Conservation (phyloP, 2,113 vertebrate genomes). For the Tragelaphus scriptus region DNA sequence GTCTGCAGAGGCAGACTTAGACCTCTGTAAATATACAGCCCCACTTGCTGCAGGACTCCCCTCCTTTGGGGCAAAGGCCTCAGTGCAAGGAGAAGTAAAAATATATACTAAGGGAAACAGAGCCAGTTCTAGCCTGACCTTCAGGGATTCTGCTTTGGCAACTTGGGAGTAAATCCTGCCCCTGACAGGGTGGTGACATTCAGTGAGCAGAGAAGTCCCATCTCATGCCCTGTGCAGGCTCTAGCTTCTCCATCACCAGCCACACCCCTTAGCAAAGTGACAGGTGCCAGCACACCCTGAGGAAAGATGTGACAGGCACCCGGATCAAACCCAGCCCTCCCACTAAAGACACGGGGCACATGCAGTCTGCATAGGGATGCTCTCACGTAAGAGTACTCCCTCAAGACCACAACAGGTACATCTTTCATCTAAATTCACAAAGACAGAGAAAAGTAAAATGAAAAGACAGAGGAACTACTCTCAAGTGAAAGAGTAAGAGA, state of each 20-base stretch:
- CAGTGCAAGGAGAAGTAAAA: background rate
- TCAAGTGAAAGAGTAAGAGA: background rate
- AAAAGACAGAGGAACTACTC: background rate
- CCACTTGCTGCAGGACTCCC: background rate
- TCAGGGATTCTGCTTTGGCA: background rate
- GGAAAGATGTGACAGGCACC: background rate
- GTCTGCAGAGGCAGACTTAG: background rate
- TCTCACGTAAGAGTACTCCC: background rate
- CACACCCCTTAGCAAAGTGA: background rate
- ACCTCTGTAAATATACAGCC: no score
- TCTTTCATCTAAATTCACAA: background rate
- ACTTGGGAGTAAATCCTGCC: background rate
- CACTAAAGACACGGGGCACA: background rate
- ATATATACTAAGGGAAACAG: background rate
- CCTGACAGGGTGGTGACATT: background rate
- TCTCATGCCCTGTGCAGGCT: background rate
- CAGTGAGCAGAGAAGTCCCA: background rate
- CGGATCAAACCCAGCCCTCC: background rate
- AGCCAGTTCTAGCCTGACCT: background rate
- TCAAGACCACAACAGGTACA: no score
- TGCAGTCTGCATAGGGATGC: background rate
- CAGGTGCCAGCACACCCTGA: background rate
- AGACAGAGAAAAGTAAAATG: background rate
- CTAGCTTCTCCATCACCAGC: background rate
- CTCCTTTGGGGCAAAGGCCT: background rate